phyloP scores from a whole-genome alignment of 2,888 invertebrate genomes.

The Lottia gigantea region DNA sequence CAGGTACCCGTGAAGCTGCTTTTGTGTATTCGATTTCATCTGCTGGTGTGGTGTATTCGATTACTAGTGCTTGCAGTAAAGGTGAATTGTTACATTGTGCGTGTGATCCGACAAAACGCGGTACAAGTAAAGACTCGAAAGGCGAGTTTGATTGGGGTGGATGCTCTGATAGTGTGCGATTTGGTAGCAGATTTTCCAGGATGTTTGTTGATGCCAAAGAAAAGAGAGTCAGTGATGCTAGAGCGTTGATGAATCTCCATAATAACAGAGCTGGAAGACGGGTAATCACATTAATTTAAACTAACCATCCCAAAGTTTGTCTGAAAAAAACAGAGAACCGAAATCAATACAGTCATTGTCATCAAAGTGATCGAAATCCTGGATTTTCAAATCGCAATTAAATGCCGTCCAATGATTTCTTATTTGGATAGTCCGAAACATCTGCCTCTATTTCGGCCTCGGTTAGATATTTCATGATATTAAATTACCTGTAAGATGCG shows the following conservation, averaged over 20 bases:
- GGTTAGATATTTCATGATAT: too few species aligned
- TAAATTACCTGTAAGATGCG: too few species aligned
- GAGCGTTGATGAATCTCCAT: slow-evolving; percentile 94
- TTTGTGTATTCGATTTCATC: slow-evolving; percentile 73
- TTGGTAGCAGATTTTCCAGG: slow-evolving; percentile 82
- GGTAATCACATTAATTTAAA: slow-evolving; percentile 74
- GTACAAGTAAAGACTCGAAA: slow-evolving; percentile 48
- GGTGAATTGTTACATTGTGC: slow-evolving; percentile 90
- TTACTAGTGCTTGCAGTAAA: slow-evolving; percentile 91
- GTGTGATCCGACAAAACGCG: slow-evolving; percentile 72
- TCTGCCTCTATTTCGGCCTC: too few species aligned
- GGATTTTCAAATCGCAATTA: too few species aligned
- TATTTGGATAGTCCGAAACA: too few species aligned
- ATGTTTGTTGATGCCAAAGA: slow-evolving; percentile 94
- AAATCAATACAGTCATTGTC: too few species aligned
- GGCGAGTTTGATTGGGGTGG: slow-evolving; percentile 82
- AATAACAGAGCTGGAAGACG: slow-evolving; percentile 97
- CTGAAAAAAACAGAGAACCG: too few species aligned
- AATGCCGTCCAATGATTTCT: too few species aligned
- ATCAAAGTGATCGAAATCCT: too few species aligned
- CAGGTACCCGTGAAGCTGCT: slow-evolving; percentile 73
- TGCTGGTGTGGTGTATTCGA: slow-evolving; percentile 83
- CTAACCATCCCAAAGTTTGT: too few species aligned
- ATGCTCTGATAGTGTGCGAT: slow-evolving; percentile 72
- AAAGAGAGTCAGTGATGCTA: slow-evolving; percentile 72